Percentiles rank a stretch among this genome's conserved stretches.
These are phyloP conservation scores for Phylloscopus trochilus DNA, from an alignment of 2,113 vertebrate species.

Conservation along the genomic window DNA sequence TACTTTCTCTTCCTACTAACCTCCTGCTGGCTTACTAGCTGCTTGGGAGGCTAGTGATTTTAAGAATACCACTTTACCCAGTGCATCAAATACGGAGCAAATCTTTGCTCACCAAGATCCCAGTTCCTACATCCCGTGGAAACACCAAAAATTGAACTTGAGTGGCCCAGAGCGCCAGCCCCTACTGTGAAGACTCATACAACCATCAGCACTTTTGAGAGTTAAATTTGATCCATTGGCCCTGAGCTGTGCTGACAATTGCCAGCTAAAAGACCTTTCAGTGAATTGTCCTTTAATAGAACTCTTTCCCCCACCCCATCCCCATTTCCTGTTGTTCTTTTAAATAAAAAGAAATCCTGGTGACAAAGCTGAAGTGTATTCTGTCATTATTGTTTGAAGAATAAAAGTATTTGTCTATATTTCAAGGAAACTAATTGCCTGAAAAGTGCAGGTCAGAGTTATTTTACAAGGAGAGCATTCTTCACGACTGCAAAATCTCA, in stretches of 20 bases:
- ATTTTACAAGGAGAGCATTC: background rate
- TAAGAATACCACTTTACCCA: constrained; percentile 69
- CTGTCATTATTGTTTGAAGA: constrained; percentile 63
- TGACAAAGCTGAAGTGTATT: constrained; percentile 67
- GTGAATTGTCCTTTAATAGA: constrained; percentile 72
- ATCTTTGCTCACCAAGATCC: constrained; percentile 66
- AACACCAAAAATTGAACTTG: constrained; percentile 69
- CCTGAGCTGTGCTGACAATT: constrained; percentile 72
- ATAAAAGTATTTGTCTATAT: background rate
- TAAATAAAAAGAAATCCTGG: constrained; percentile 72
- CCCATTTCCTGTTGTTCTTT: constrained; percentile 68
- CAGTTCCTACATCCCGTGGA: constrained; percentile 63
- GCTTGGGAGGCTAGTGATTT: constrained; percentile 64
- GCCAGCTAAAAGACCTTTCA: constrained; percentile 75
- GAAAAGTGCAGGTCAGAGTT: background rate
- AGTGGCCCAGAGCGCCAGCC: constrained; percentile 62
- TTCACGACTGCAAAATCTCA: background rate
- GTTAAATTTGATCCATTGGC: constrained; percentile 72
- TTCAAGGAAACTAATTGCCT: background rate
- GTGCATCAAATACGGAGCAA: constrained; percentile 67
- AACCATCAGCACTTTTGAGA: constrained; percentile 70
- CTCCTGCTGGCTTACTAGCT: constrained; percentile 62
- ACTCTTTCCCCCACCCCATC: background rate
- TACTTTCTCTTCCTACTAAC: constrained; percentile 61
- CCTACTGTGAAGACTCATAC: constrained; percentile 73